Base-by-base conservation (phyloP, 1,140 invertebrate genomes). In the Microplitis mediator region DNA sequence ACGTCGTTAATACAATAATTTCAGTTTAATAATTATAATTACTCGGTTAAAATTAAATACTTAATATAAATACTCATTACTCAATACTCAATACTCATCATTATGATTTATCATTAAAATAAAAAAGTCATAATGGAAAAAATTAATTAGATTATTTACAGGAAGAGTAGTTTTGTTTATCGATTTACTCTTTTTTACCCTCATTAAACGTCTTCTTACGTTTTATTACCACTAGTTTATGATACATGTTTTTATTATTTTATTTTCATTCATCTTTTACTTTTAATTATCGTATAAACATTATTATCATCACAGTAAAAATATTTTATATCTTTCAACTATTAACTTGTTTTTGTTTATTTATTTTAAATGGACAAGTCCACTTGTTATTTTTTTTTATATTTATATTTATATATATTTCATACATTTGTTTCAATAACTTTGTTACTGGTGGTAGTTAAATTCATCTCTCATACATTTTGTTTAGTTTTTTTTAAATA, bases 221-320 rank as follows among this genome's bases (percentile, higher is more conserved):
- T 78, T 78, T 79, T 76, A 75, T 80, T 78, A 74, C 78, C 74
- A 62, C 73, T 60, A 66, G 71, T 45, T 45, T 82, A 82, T 82
- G 76, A 81, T 84, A 81, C 78, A 79, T 85, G 23, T 23, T 23
- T 23, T 14, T 58, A 14, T 64, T 64, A 64, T 39, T 39, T 39
- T 36, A 39, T 6, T 45, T 45, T 45, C 23, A 23, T 23, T 23
- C 23, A 23, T 23, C 6, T 45, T 45, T 45, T 36, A 13, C 13
- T 64, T 58, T 62, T 8, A 79, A 84, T 84, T 80, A 84, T 84
- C 81, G 81, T 86, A 87, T 85, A 86, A 87, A 87, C 85, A 86
- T 87, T 86, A 87, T 87, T 86, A 87, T 87, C 86, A 87, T 87
- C 86, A 87, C 86, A 87, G 86, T 87, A 87, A 87, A 87, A 87